Conservation (phyloP, 2,888 invertebrate species). For the Torymus aiolomorphi region DNA sequence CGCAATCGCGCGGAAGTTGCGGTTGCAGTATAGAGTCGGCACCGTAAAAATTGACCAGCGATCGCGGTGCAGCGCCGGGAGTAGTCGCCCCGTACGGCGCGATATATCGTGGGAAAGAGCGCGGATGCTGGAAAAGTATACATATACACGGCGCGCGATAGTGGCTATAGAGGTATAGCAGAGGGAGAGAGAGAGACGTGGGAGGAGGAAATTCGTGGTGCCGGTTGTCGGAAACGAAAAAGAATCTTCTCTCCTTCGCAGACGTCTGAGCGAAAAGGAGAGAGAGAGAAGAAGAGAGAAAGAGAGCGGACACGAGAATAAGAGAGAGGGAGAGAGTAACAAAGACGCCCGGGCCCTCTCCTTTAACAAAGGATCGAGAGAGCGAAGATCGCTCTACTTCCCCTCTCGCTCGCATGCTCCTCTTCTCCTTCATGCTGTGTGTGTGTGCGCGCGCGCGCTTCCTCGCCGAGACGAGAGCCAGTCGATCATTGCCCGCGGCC, state of each 20-base stretch:
- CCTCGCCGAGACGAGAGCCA: constrained; percentile 13
- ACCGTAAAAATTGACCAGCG: constrained; percentile 23
- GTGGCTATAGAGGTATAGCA: constrained; percentile 41
- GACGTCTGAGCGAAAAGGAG: constrained; percentile 40
- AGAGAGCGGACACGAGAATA: neutral
- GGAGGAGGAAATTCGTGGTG: constrained; percentile 64
- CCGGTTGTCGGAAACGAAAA: constrained; percentile 62
- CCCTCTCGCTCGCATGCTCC: constrained; percentile 47
- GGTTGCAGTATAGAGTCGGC: neutral
- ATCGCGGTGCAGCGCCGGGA: constrained; percentile 18
- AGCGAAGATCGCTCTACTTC: constrained; percentile 63
- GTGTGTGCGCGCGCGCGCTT: neutral
- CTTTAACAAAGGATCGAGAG: constrained; percentile 63
- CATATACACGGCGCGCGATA: constrained; percentile 38
- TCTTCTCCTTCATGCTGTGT: neutral
- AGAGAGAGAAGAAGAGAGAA: constrained; percentile 38
- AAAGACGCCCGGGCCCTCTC: constrained; percentile 60
- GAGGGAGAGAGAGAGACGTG: constrained; percentile 54
- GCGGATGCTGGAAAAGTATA: constrained; percentile 55
- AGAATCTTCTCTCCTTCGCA: constrained; percentile 48
- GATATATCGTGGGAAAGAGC: constrained; percentile 55
- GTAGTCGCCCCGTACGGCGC: constrained; percentile 28
- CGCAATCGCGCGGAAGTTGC: constrained; percentile 44
- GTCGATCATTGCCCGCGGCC: constrained; percentile 39
- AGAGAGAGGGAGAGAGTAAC: constrained; percentile 58